These are phyloP conservation scores for Desmophyllum pertusum DNA, from an alignment of 92 coral and sea anemone species.

Conservation along the genomic window DNA sequence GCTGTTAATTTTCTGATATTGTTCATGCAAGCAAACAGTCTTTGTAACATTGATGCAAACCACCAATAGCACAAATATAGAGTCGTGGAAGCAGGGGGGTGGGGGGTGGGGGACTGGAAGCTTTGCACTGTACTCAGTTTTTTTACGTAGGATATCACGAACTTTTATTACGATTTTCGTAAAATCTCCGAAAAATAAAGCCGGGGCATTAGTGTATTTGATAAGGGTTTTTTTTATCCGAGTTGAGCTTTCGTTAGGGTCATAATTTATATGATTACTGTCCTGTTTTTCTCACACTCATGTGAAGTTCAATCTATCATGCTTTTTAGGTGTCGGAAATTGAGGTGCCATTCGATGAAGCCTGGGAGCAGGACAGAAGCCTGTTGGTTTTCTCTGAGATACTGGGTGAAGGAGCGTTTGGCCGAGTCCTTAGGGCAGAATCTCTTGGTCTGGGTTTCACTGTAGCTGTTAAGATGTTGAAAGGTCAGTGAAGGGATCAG, in stretches of 20 bases:
- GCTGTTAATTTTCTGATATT: too few relatives aligned
- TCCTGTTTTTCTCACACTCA: not conserved
- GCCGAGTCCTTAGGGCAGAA: constrained; percentile 85
- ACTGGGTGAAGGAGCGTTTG: constrained; percentile 97
- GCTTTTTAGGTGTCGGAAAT: constrained; percentile 70
- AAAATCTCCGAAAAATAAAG: too few relatives aligned
- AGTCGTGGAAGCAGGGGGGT: too few relatives aligned
- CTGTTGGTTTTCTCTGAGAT: constrained; percentile 69
- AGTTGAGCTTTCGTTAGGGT: not conserved
- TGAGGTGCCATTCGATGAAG: constrained; percentile 79
- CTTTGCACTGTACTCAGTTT: too few relatives aligned
- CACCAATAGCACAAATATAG: too few relatives aligned
- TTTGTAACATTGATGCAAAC: too few relatives aligned
- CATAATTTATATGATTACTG: not conserved
- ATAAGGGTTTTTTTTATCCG: not conserved
- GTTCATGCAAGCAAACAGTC: too few relatives aligned
- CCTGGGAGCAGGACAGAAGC: constrained; percentile 88
- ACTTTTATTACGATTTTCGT: too few relatives aligned
- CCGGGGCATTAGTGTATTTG: too few relatives aligned
- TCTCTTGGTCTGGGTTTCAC: constrained; percentile 59
- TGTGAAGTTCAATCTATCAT: not conserved
- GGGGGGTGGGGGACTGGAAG: too few relatives aligned
- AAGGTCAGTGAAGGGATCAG: constrained; percentile 58
- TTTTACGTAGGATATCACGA: too few relatives aligned
- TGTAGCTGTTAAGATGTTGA: constrained; percentile 95